Evolutionary conservation across 2,888 invertebrate species (phyloP), one percentile per base, ranked within the genome.

Genomic region (Hydrotaea cyrtoneurina): DNA sequence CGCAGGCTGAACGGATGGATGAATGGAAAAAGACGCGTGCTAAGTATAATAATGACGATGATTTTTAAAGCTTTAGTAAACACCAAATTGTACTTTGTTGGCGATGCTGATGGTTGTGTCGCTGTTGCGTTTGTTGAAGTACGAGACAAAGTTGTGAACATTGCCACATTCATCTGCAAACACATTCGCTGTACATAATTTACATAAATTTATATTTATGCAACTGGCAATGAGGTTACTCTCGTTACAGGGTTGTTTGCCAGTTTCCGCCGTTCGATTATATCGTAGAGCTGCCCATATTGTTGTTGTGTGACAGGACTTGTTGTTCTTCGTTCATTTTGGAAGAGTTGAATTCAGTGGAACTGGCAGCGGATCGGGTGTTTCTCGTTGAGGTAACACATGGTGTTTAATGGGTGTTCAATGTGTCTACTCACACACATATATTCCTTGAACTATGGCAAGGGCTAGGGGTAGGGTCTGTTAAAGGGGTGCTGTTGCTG

Each of bases 161-260:
- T 66, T 69, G 62, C 36, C 36, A 62, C 62, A 62, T 31, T 31
- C 31, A 31, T 31, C 31, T 31, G 62, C 26, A 31, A 19, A 23
- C 11, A 57, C 2, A 57, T 17, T 53, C 21, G 21, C 64, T 21
- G 39, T 13, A 72, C 81, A 82, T 78, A 82, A 85, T 85, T 85
- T 85, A 62, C 85, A 85, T 85, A 82, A 85, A 85, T 82, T 82
- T 85, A 57, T 77, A 74, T 78, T 82, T 85, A 74, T 82, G 46
- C 55, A 81, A 79, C 43, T 36, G 55, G 73, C 62, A 74, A 62
- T 82, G 64, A 81, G 84, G 80, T 84, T 82, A 82, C 23, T 69
- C 23, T 69, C 43, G 46, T 69, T 53, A 78, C 62, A 46, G 85
- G 82, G 81, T 79, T 64, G 85, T 69, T 80, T 66, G 46, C 19